Conservation (phyloP, 2,113 vertebrate species). For the Tupaia tana region DNA sequence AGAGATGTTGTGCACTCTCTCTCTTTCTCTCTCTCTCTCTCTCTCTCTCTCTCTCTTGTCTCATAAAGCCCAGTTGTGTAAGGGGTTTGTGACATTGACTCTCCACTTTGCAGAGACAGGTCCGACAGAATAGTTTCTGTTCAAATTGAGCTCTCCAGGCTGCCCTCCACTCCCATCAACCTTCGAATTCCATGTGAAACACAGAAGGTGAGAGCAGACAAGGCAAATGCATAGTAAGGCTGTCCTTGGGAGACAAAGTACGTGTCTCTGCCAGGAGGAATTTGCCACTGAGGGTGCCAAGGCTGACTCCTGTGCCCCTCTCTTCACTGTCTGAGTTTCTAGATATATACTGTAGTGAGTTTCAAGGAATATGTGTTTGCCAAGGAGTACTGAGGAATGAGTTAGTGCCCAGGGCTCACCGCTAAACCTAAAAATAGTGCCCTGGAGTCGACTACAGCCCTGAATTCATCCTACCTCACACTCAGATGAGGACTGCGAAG, state of each 20-base stretch:
- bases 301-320: neutral
- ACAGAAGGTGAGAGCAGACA: neutral
- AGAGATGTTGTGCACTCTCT: rapidly evolving
- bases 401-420: neutral
- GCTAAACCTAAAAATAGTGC: neutral
- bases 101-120: neutral
- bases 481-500: neutral
- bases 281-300: neutral
- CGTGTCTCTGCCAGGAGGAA: neutral
- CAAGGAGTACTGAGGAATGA: neutral
- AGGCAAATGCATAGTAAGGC: neutral
- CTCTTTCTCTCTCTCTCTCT: too few relatives aligned
- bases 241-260: neutral
- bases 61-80: neutral
- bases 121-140: neutral
- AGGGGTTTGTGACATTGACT: neutral
- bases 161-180: neutral
- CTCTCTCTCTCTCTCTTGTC: too few relatives aligned
- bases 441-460: neutral
- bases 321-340: neutral
- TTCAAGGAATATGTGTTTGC: neutral
- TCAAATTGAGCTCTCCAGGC: neutral
- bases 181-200: neutral
- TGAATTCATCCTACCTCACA: too few relatives aligned
- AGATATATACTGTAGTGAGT: neutral